phyloP scores from a whole-genome alignment of 2,888 invertebrate species.

The Branchinecta sandiegonensis region DNA sequence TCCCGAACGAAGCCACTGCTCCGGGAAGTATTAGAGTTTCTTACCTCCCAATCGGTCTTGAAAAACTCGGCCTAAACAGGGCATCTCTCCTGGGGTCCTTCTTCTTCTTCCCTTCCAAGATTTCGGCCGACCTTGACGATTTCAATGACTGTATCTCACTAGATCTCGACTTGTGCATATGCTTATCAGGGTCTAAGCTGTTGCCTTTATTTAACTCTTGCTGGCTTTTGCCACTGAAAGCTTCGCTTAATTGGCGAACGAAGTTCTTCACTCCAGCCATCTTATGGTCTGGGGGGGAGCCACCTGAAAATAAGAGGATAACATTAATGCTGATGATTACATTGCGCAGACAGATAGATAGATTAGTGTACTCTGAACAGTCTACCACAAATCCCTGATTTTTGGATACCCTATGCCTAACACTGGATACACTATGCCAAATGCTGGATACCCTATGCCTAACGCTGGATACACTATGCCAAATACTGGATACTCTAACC shows the following conservation, averaged over 20 bases:
- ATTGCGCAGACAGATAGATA: too few relatives aligned
- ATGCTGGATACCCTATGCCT: too few relatives aligned
- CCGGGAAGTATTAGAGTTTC: neutral
- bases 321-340: too few relatives aligned
- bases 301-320: too few relatives aligned
- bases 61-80: neutral
- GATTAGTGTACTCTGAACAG: too few relatives aligned
- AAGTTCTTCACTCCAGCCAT: neutral
- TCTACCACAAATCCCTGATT: too few relatives aligned
- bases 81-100: neutral
- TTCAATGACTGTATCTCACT: neutral
- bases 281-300: neutral
- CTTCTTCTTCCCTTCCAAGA: neutral
- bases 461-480: too few relatives aligned
- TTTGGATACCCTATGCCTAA: too few relatives aligned
- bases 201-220: neutral
- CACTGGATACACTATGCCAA: too few relatives aligned
- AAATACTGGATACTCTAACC: too few relatives aligned
- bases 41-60: neutral
- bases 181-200: neutral
- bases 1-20: too few relatives aligned
- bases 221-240: neutral
- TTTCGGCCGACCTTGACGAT: neutral
- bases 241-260: neutral
- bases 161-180: slow-evolving; percentile 7